Percentiles rank a stretch among this genome's conserved stretches.
These are phyloP conservation scores for Pygoscelis antarcticus DNA, from an alignment of 2,113 vertebrate genomes.

Conservation along the genomic window DNA sequence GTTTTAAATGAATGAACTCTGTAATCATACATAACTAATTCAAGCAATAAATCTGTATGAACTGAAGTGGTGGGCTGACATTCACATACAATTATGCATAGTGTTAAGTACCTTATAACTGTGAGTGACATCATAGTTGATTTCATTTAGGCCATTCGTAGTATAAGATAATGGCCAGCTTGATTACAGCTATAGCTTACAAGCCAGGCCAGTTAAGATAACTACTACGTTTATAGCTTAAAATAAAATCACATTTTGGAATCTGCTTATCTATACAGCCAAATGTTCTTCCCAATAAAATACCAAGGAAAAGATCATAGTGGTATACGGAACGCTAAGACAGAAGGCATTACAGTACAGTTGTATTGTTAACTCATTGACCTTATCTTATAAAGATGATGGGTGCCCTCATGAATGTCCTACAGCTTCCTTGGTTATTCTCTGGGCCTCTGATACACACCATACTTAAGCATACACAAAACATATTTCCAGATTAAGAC, in stretches of 20 bases:
- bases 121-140: background rate
- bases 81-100: background rate
- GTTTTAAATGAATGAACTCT: background rate
- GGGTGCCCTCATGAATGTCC: background rate
- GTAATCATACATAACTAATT: background rate
- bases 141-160: background rate
- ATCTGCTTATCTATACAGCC: background rate
- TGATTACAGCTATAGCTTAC: background rate
- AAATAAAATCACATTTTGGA: constrained; percentile 1
- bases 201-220: background rate
- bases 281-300: constrained; percentile 1
- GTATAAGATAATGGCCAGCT: background rate
- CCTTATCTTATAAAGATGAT: background rate
- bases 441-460: background rate
- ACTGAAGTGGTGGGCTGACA: background rate
- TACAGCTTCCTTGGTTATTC: background rate
- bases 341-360: background rate
- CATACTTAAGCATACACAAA: background rate
- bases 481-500: background rate
- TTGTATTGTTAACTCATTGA: background rate
- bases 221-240: background rate
- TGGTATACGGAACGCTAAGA: background rate
- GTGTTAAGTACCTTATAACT: background rate
- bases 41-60: background rate
- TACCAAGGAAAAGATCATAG: background rate